Evolutionary conservation across 2,113 vertebrate genomes (phyloP), one percentile per base, ranked within the genome.

Genomic region (Nerophis ophidion): DNA sequence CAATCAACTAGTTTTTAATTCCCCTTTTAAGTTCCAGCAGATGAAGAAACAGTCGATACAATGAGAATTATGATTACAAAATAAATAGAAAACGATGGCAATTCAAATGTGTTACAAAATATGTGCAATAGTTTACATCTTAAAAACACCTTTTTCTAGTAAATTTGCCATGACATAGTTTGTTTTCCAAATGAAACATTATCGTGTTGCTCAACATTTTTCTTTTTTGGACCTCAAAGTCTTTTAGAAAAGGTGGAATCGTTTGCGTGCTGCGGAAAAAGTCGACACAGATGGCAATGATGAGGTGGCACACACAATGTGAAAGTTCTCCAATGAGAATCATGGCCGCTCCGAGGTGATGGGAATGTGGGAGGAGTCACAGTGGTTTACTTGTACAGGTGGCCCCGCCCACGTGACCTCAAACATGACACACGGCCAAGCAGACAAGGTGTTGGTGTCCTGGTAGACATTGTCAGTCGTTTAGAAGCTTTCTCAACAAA

Each of bases 71-170:
- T 77, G 71, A 83, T 86, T 83, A 87, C 69, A 89, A 88, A 84
- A 84, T 84, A 84, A 86, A 87, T 79, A 87, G 69, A 88, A 83
- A 86, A 83, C 77, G 73, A 81, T 87, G 83, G 74, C 76, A 86
- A 84, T 87, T 85, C 82, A 81, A 83, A 78, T 81, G 86, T 70
- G 72, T 87, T 89, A 89, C 71, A 89, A 89, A 90, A 89, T 85
- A 86, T 82, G 82, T 85, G 83, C 81, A 87, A 85, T 86, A 87
- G 70, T 83, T 89, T 81, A 86, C 76, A 87, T 83, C 72, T 81
- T 83, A 77, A 81, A 82, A 83, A 79, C 71, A 17, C 17, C 60
- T 48, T 61, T 40, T 40, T 26, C 53, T 64, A 72, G 57, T 58
- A 81, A 77, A 83, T 82, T 85, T 78, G 74, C 63, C 61, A 50